A percentile compares a stretch with the other conserved stretches of the same genome.
phyloP scores from a whole-genome alignment of 2,113 vertebrate species.

The Macaca mulatta region DNA sequence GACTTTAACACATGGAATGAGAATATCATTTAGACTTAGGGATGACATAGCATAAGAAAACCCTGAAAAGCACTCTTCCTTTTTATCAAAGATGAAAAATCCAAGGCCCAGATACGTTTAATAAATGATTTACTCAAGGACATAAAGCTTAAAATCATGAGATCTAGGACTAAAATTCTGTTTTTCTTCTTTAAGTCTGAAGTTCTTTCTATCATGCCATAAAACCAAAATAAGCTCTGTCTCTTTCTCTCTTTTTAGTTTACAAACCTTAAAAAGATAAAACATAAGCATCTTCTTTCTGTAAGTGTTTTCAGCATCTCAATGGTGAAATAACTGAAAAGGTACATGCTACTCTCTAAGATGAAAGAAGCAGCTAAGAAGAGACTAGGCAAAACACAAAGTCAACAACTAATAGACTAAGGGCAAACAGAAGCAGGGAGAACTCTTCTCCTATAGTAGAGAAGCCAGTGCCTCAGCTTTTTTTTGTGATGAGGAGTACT shows the following conservation, averaged over 20 bases:
- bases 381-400: neutral
- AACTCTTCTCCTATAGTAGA: neutral
- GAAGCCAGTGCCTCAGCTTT: neutral
- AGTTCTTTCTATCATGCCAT: neutral
- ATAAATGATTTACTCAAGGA: neutral
- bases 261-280: neutral
- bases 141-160: neutral
- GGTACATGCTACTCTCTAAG: neutral
- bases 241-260: neutral
- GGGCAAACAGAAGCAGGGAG: neutral
- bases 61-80: neutral
- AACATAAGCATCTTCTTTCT: neutral
- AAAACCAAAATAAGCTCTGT: neutral
- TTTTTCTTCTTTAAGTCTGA: neutral
- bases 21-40: neutral
- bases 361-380: neutral
- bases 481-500: neutral
- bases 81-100: constrained; percentile 28
- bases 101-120: neutral
- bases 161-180: neutral
- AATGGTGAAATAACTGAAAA: neutral
- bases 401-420: neutral
- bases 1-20: neutral
- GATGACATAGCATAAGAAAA: neutral
- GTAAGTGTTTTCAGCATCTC: neutral